Conservation (phyloP, 2,113 vertebrate species). For the Nicator chloris region DNA sequence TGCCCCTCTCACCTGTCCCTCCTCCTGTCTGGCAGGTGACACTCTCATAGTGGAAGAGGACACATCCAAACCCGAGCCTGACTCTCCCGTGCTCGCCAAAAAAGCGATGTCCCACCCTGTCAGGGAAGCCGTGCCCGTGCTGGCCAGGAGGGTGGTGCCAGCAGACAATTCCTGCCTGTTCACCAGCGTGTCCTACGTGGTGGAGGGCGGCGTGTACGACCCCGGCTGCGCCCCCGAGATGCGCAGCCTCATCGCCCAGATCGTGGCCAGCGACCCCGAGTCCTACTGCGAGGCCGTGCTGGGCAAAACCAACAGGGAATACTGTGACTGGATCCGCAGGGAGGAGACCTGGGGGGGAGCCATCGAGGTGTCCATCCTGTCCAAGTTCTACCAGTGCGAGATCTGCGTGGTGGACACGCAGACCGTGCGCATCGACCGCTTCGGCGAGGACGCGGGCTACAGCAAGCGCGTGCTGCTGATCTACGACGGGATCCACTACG, state of each 20-base stretch:
- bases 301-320: conserved; percentile 91
- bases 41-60: conserved; percentile 97
- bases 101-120: conserved; percentile 34
- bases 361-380: conserved; percentile 95
- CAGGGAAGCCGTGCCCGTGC: conserved; percentile 72
- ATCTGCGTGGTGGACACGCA: conserved; percentile 98
- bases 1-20: neutral
- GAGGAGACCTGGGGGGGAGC: conserved; percentile 97
- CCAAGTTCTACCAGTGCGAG: conserved; percentile 96
- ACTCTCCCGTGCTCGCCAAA: conserved; percentile 69
- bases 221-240: conserved; percentile 87
- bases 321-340: conserved; percentile 90
- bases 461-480: conserved; percentile 89
- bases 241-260: conserved; percentile 91
- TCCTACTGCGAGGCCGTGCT: conserved; percentile 91
- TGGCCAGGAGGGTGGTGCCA: conserved; percentile 84
- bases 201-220: conserved; percentile 91
- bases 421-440: conserved; percentile 92
- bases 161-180: conserved; percentile 99
- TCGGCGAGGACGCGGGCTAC: conserved; percentile 94
- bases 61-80: conserved; percentile 75
- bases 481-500: conserved; percentile 97
- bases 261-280: conserved; percentile 87
- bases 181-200: conserved; percentile 93
- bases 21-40: conserved; percentile 79